These are phyloP conservation scores for Passer montanus DNA, from an alignment of 2,113 vertebrate species.

Conservation along the genomic window DNA sequence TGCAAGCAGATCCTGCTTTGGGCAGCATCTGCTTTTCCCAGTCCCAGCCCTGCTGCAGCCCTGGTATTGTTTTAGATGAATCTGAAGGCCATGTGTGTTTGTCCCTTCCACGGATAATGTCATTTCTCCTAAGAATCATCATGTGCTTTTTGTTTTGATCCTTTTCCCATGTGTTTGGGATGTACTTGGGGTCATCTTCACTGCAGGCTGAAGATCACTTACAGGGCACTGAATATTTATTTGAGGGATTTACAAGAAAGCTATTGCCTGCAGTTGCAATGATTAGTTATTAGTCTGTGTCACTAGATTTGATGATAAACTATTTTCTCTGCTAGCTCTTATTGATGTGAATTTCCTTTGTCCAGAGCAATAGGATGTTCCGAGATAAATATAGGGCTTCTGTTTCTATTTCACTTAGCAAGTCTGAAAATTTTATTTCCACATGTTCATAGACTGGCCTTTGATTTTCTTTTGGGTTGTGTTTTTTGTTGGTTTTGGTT, in stretches of 20 bases:
- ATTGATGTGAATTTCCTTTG: background rate
- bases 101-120: background rate
- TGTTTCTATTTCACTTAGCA: background rate
- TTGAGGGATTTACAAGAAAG: constrained; percentile 13
- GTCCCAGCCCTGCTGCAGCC: background rate
- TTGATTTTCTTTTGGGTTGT: background rate
- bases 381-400: background rate
- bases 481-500: background rate
- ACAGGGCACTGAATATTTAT: background rate
- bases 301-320: background rate
- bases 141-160: constrained; percentile 56
- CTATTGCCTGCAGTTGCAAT: background rate
- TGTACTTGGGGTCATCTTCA: constrained; percentile 23
- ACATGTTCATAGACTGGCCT: background rate
- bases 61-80: constrained; percentile 49
- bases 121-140: background rate
- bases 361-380: background rate
- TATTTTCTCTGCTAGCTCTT: background rate
- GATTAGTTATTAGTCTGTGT: background rate
- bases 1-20: background rate
- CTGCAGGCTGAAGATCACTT: constrained; percentile 43
- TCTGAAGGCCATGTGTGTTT: constrained; percentile 66
- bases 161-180: constrained; percentile 51
- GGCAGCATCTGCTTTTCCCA: constrained; percentile 57
- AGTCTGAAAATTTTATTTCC: background rate